A percentile compares a stretch with the other conserved stretches of the same genome.
These are phyloP conservation scores for Adelognathus sp. DNA, from an alignment of 2,888 invertebrate genomes.

Conservation along the genomic window DNA sequence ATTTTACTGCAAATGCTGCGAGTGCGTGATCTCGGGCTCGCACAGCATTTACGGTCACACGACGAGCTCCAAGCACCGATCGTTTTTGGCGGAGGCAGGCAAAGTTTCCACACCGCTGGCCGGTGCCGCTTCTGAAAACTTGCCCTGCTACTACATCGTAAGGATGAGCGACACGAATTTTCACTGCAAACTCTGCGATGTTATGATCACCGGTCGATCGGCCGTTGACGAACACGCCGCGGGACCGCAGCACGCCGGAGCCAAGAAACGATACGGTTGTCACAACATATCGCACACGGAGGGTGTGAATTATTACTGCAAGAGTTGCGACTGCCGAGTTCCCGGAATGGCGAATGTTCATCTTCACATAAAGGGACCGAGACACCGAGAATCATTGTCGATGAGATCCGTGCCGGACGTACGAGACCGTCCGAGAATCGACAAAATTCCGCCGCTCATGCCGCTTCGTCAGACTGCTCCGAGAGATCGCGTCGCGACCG, in stretches of 20 bases:
- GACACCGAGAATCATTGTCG: neutral
- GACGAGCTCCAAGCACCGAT: neutral
- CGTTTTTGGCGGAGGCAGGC: neutral
- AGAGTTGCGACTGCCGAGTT: constrained; percentile 10
- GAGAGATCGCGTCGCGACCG: too few species aligned
- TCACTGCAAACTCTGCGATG: constrained; percentile 2
- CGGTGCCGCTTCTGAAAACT: neutral
- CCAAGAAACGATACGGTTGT: neutral
- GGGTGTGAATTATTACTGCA: constrained; percentile 2
- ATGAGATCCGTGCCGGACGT: neutral
- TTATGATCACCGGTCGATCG: neutral
- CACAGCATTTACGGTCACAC: neutral
- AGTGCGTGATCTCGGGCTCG: neutral
- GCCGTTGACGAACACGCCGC: neutral
- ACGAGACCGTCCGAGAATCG: too few species aligned
- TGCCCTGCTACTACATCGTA: neutral
- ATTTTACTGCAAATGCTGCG: neutral
- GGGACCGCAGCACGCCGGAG: neutral
- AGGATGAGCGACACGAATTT: neutral
- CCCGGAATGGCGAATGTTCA: constrained; percentile 7
- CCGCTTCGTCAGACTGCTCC: too few species aligned
- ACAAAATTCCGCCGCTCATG: too few species aligned
- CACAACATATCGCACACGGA: neutral
- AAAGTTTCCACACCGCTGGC: neutral
- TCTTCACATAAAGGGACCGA: constrained; percentile 13